Evolutionary conservation across 2,113 vertebrate species (phyloP).

Genomic region (Acinonyx jubatus): DNA sequence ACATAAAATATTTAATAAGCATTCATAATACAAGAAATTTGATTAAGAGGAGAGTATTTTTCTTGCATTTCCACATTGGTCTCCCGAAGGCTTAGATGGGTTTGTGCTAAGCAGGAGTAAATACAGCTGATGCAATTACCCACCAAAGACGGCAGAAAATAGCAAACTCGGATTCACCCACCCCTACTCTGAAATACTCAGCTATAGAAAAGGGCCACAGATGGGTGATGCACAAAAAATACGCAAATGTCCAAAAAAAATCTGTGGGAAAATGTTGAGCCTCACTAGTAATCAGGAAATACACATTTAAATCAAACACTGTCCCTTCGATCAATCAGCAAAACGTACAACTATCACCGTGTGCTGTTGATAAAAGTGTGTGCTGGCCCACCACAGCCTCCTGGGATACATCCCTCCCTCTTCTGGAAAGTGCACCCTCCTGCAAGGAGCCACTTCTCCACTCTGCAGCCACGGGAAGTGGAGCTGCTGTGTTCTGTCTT

Average conservation of each 20-base stretch:
- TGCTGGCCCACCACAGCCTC: neutral
- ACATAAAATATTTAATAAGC: constrained; percentile 73
- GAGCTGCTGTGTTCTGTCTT: neutral
- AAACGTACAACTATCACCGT: neutral
- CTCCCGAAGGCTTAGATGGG: constrained; percentile 27
- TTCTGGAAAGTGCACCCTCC: neutral
- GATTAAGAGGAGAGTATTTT: constrained; percentile 62
- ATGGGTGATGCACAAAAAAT: neutral
- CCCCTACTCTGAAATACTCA: neutral
- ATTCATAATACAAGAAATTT: constrained; percentile 61
- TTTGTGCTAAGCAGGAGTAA: constrained; percentile 4
- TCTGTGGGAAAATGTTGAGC: neutral
- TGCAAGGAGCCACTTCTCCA: neutral
- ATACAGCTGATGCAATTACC: neutral
- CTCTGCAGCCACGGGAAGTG: neutral
- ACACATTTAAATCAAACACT: neutral
- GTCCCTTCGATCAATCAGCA: neutral
- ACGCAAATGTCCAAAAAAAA: neutral
- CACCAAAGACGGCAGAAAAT: accelerated
- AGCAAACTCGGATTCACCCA: neutral
- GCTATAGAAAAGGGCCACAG: neutral
- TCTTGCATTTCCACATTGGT: constrained; percentile 33
- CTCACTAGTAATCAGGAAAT: neutral
- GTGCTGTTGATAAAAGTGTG: neutral
- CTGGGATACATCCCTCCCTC: neutral